Evolutionary conservation across 2,113 vertebrate species (phyloP).

Genomic region (Siniperca knerii): DNA sequence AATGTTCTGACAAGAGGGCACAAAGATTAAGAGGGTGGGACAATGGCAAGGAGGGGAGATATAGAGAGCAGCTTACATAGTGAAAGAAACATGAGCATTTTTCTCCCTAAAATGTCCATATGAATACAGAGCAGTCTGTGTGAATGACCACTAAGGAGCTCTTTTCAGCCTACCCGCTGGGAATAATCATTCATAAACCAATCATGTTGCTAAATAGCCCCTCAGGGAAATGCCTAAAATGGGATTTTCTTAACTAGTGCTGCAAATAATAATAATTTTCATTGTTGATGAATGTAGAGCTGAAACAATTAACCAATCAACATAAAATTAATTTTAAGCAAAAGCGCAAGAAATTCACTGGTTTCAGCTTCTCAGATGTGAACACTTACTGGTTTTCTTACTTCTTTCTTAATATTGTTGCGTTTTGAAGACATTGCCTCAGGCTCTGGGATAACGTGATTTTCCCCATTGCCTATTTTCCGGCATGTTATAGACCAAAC

Average conservation of each 20-base stretch:
- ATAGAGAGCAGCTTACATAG: background rate
- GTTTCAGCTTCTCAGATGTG: background rate
- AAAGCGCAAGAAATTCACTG: background rate
- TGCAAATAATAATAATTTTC: background rate
- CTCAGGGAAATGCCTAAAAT: background rate
- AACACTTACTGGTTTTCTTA: background rate
- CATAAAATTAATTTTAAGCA: background rate
- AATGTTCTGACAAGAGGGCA: conserved; percentile 41
- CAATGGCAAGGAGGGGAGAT: conserved; percentile 2
- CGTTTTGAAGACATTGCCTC: background rate
- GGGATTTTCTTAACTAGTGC: background rate
- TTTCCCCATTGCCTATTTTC: background rate
- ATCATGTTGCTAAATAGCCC: conserved; percentile 1
- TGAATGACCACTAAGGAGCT: conserved; percentile 26
- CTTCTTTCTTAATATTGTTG: background rate
- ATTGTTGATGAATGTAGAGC: background rate
- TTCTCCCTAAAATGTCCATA: conserved; percentile 79
- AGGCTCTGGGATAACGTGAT: background rate
- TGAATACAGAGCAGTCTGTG: conserved; percentile 1
- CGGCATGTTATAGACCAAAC: background rate
- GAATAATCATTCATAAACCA: conserved; percentile 33
- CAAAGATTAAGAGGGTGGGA: conserved; percentile 27
- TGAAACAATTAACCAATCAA: background rate
- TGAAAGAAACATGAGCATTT: conserved; percentile 53
- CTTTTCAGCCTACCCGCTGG: conserved; percentile 15